Evolutionary conservation across 2,113 vertebrate genomes (phyloP), one percentile per base, ranked within the genome.

Genomic region (Heterocephalus glaber): DNA sequence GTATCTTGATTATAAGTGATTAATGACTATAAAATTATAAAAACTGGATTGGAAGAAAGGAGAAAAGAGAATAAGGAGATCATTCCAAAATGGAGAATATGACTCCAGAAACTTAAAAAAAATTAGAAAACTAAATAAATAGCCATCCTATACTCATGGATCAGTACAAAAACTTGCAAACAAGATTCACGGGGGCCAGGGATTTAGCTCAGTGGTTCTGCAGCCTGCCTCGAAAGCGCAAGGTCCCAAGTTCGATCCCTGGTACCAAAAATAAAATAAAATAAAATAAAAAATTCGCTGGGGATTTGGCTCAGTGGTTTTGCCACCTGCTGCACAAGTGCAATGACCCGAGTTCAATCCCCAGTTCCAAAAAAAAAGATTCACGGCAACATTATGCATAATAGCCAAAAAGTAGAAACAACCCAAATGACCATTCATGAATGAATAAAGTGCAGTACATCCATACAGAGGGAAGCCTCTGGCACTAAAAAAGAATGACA

Each of bases 401-500:
- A 90, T 2, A 72, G 30, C 44, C 26, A 61, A 49, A 74, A 72
- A 86, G 35, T 1, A 94, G n/a, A 86, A 95, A 61, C 54, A 82
- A 81, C 11, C 16, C 68, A 76, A 90, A 86, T 47, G 20, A 63
- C 72, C 87, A 30, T 5, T 33, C 13, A 65, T 41, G 28, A 85
- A 72, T 5, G 3, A 28, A 81, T 86, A 87, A 86, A 81, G 84
- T 28, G 0, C 35, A 8, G 10, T 10, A 19, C 52, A 54, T 33
- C n/a, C 24, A 82, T 13, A 84, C 24, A 74, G 66, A 41, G 47
- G 47, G 13, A 56, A 41, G 84, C 47, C 58, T 30, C 38, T 49
- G 56, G 28, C 33, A 74, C 68, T 84, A 79, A 87, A 87, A 93
- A 88, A 47, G n/a, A 95, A 86, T 66, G 28, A 84, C 86, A 80